phyloP scores from a whole-genome alignment of 2,113 vertebrate genomes.

The Pampusana beccarii region DNA sequence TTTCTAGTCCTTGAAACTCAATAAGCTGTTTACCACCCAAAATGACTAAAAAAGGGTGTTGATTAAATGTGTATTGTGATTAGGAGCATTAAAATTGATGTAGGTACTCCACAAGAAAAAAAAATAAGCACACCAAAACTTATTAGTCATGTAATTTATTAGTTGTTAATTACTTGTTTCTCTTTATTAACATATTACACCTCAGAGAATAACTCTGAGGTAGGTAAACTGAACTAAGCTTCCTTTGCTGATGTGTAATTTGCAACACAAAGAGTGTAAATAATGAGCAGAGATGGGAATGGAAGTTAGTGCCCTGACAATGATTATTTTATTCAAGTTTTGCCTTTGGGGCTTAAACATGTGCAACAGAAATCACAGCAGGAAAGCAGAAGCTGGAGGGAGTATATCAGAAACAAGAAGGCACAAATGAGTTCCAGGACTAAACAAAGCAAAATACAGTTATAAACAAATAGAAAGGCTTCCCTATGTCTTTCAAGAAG shows the following conservation, averaged over 20 bases:
- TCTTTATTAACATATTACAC: constrained; percentile 54
- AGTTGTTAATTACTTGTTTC: constrained; percentile 56
- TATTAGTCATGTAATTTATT: constrained; percentile 54
- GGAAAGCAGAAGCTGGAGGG: background rate
- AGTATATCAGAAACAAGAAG: constrained; percentile 10
- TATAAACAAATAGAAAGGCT: background rate
- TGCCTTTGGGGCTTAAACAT: constrained; percentile 33
- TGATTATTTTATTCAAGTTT: constrained; percentile 42
- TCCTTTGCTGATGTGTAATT: constrained; percentile 39
- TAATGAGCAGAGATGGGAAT: constrained; percentile 14
- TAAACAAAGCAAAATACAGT: background rate
- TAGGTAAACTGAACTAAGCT: constrained; percentile 50
- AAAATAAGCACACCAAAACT: background rate
- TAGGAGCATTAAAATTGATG: background rate
- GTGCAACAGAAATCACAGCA: constrained; percentile 24
- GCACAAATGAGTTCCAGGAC: background rate
- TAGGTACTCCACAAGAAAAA: background rate
- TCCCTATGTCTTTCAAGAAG: background rate
- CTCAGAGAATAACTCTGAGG: constrained; percentile 38
- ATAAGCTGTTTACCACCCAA: background rate
- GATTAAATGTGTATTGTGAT: background rate
- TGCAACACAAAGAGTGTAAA: constrained; percentile 47
- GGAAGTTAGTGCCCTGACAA: constrained; percentile 30
- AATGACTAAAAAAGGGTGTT: accelerated
- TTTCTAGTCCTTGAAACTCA: background rate